A percentile compares a stretch with the other conserved stretches of the same genome.
These are phyloP conservation scores for Lepidotrigona ventralis DNA, from an alignment of 1,140 invertebrate genomes.

Conservation along the genomic window DNA sequence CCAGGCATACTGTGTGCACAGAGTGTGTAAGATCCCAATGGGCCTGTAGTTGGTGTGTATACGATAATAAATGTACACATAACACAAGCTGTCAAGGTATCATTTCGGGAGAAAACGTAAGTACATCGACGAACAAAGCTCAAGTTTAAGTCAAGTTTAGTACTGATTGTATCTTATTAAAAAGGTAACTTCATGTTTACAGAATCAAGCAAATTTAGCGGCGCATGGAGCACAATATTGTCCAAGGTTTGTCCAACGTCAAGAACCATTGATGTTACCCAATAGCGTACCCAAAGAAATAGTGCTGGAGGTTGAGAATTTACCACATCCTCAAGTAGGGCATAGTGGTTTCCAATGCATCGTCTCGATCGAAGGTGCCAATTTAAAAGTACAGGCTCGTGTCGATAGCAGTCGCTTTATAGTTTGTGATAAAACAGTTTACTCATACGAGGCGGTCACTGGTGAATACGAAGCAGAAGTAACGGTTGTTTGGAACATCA, in stretches of 20 bases:
- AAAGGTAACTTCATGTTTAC: constrained; percentile 25
- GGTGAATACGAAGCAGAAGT: constrained; percentile 94
- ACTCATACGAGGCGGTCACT: constrained; percentile 92
- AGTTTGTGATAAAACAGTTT: constrained; percentile 94
- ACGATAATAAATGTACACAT: constrained; percentile 96
- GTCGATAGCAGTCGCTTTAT: constrained; percentile 91
- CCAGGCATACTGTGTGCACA: constrained; percentile 91
- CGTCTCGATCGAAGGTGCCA: constrained; percentile 93
- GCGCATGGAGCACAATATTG: constrained; percentile 89
- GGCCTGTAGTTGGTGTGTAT: constrained; percentile 98
- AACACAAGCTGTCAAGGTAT: constrained; percentile 91
- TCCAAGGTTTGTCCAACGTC: constrained; percentile 87
- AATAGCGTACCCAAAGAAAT: constrained; percentile 95
- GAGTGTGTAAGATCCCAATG: constrained; percentile 93
- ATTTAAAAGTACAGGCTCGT: constrained; percentile 92
- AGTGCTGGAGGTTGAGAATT: constrained; percentile 92
- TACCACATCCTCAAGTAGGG: constrained; percentile 91
- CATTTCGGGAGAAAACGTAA: constrained; percentile 91
- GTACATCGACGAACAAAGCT: constrained; percentile 52
- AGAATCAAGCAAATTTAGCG: constrained; percentile 87
- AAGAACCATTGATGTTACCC: constrained; percentile 87
- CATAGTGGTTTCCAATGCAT: constrained; percentile 95
- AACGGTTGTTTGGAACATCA: constrained; percentile 94
- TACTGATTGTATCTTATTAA: not conserved
- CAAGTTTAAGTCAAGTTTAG: not conserved